These are phyloP conservation scores for Sminthopsis crassicaudata DNA, from an alignment of 2,113 vertebrate species.

Conservation along the genomic window DNA sequence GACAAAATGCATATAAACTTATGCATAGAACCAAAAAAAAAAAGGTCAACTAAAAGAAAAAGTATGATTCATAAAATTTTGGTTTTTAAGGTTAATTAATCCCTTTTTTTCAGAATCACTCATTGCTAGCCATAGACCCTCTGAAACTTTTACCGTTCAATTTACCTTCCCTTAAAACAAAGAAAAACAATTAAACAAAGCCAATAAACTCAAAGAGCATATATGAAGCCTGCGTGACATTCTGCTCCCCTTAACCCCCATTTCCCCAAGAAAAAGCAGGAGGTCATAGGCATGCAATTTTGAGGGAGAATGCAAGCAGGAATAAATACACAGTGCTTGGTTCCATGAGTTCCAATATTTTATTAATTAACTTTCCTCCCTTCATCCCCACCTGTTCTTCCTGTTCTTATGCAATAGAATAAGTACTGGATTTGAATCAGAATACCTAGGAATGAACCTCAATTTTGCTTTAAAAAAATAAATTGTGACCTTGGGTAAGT, in stretches of 20 bases:
- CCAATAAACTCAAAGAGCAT: neutral
- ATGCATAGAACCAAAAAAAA: neutral
- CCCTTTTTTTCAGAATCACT: neutral
- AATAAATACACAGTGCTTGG: neutral
- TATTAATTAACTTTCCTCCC: neutral
- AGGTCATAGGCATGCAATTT: neutral
- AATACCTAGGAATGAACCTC: neutral
- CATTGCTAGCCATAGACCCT: neutral
- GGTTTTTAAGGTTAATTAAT: neutral
- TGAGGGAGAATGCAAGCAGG: neutral
- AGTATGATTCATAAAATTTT: neutral
- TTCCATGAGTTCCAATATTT: neutral
- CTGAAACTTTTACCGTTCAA: neutral
- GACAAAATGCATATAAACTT: neutral
- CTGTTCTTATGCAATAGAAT: neutral
- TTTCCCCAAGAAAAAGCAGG: neutral
- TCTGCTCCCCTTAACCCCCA: neutral
- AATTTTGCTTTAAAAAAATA: neutral
- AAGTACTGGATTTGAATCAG: neutral
- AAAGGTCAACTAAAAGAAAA: conserved; percentile 12
- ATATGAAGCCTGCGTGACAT: neutral
- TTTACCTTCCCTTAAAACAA: neutral
- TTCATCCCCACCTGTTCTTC: neutral
- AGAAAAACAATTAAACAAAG: neutral
- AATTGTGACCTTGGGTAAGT: neutral